These are phyloP conservation scores for Gymnocypris eckloni DNA, from an alignment of 2,797 vertebrate species.

Conservation along the genomic window DNA sequence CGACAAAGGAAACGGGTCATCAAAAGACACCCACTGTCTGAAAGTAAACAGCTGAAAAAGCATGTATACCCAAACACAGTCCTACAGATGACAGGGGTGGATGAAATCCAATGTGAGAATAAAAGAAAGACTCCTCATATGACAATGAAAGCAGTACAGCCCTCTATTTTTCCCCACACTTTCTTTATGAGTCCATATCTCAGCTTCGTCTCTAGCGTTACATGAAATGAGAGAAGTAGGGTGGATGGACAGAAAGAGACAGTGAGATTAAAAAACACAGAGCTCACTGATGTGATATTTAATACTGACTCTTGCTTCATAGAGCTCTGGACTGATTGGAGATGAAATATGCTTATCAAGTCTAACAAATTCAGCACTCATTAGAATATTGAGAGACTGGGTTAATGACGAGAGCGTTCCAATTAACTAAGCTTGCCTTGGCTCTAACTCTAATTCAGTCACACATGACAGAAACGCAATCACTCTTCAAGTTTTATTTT, in stretches of 20 bases:
- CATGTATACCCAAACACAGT: constrained; percentile 26
- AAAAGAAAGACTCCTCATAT: background rate
- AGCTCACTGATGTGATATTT: constrained; percentile 15
- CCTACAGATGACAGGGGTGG: constrained; percentile 5
- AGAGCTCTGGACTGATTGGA: constrained; percentile 33
- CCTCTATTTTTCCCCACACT: background rate
- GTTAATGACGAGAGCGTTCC: constrained; percentile 43
- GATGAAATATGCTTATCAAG: constrained; percentile 52
- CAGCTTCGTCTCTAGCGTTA: background rate
- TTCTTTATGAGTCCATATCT: constrained; percentile 18
- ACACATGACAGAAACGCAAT: background rate
- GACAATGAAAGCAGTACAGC: constrained; percentile 13
- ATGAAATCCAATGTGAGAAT: background rate
- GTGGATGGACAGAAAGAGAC: constrained; percentile 26
- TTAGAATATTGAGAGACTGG: constrained; percentile 46
- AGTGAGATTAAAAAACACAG: constrained; percentile 32
- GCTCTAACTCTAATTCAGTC: constrained; percentile 38
- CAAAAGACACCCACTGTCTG: constrained; percentile 38
- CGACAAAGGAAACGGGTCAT: constrained; percentile 43
- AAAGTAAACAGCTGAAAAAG: constrained; percentile 29
- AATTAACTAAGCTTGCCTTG: constrained; percentile 19
- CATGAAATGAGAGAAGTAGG: constrained; percentile 31
- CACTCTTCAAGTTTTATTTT: background rate
- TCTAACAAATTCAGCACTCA: constrained; percentile 42
- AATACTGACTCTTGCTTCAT: constrained; percentile 43